Evolutionary conservation across 1,140 invertebrate genomes (phyloP), one percentile per base, ranked within the genome.

Genomic region (Zaprionus ornatus): DNA sequence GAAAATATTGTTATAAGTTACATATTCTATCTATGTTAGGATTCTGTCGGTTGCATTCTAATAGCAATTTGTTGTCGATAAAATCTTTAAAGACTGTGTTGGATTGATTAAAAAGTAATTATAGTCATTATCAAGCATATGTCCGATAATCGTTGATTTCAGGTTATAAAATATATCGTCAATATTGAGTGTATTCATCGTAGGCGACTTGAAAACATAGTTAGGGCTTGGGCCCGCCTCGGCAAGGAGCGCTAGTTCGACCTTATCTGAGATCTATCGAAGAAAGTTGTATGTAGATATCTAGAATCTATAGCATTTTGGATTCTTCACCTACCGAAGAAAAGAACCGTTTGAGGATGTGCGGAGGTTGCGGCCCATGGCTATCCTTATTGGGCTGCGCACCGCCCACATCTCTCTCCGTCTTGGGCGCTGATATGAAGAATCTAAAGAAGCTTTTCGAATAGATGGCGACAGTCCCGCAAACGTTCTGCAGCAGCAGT

Each of bases 111-210:
- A 37, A 27, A 45, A 50, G n/a, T 40, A 15, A 7, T 25, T 4
- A 32, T n/a, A n/a, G 13, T 55, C 50, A 19, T 68, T 50, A 0
- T 45, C 50, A 0, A 86, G 35, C 5, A 86, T 42, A 62, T 65
- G 66, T 15, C 74, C 62, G 19, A 86, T 54, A n/a, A 87, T 57
- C 0, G 48, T 42, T 23, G 68, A 76, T 52, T 86, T 86, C 7
- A 86, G 6, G 5, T 54, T 21, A 17, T 76, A 68, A 0, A 32
- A 32, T 7, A 79, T 15, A 17, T 54, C 40, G 7, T 3, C 35
- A 5, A 87, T 25, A 64, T 77, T 54, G 0, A 86, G 54, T 4
- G 82, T 15, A 0, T 82, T 65, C 83, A 86, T 77, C 17, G 76
- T 45, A 2, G 83, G 37, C 37, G 82, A 82, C 7, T 62, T 70